Percentiles rank a stretch among this genome's conserved stretches.
phyloP scores from a whole-genome alignment of 2,888 invertebrate species.

The Auanema freiburgensis region DNA sequence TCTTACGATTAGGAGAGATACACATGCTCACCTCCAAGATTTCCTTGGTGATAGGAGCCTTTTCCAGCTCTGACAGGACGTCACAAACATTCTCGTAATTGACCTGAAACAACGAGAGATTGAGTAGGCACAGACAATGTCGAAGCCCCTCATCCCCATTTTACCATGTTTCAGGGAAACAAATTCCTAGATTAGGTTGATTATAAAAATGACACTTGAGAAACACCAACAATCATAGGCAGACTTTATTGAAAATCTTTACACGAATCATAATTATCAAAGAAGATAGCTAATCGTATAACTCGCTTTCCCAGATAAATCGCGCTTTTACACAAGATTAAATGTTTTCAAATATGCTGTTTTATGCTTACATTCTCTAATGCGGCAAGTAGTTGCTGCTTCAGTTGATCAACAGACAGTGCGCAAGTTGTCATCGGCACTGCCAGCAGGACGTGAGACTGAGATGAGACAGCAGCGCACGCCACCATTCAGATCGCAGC shows the following conservation, averaged over 20 bases:
- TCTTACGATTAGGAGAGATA: slow-evolving; percentile 10
- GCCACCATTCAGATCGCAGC: slow-evolving; percentile 53
- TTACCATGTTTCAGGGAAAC: no score
- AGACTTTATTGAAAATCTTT: no score
- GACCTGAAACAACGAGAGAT: slow-evolving; percentile 17
- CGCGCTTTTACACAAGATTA: no score
- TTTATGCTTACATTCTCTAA: slow-evolving; percentile 59
- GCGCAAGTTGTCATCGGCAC: slow-evolving; percentile 37
- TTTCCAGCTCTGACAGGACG: slow-evolving; percentile 42
- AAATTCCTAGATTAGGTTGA: no score
- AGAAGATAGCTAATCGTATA: no score
- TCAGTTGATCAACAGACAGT: slow-evolving; percentile 55
- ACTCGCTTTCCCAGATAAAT: no score
- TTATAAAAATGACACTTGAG: no score
- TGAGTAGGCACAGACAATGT: neutral
- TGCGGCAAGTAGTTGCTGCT: slow-evolving; percentile 50
- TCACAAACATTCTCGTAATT: slow-evolving; percentile 9
- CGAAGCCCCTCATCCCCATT: no score
- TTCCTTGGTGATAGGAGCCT: slow-evolving; percentile 41
- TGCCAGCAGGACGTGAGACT: slow-evolving; percentile 42
- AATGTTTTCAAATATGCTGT: no score
- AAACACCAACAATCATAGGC: no score
- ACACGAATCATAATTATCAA: no score
- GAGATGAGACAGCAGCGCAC: slow-evolving; percentile 43
- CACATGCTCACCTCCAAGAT: slow-evolving; percentile 48